These are phyloP conservation scores for Coreius guichenoti DNA, from an alignment of 2,797 vertebrate genomes.

Conservation along the genomic window DNA sequence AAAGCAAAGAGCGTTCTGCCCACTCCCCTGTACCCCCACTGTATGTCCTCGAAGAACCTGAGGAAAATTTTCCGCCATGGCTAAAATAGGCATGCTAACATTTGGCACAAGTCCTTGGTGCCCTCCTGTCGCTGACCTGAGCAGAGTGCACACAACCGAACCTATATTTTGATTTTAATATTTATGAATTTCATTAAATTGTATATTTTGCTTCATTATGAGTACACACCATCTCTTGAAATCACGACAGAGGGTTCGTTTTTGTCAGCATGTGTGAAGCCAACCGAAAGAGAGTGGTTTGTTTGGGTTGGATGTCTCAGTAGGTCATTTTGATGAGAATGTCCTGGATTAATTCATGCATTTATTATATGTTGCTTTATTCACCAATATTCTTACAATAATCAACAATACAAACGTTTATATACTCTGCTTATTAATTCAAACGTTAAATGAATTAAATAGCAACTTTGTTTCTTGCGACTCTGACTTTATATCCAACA, in stretches of 20 bases:
- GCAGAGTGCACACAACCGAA: slow-evolving; percentile 61
- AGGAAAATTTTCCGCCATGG: slow-evolving; percentile 73
- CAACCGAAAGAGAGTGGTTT: slow-evolving; percentile 22
- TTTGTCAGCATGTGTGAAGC: slow-evolving; percentile 47
- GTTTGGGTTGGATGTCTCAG: slow-evolving; percentile 20
- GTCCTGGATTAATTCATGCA: slow-evolving; percentile 9
- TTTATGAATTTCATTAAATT: slow-evolving; percentile 63
- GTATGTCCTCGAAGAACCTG: slow-evolving; percentile 66
- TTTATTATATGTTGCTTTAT: background rate
- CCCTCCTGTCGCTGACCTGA: slow-evolving; percentile 68
- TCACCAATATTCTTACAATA: background rate
- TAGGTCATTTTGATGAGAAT: slow-evolving; percentile 31
- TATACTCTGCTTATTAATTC: background rate
- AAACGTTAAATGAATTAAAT: background rate
- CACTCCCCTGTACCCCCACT: slow-evolving; percentile 60
- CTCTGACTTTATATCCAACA: background rate
- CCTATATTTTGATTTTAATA: slow-evolving; percentile 65
- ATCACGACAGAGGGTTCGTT: slow-evolving; percentile 49
- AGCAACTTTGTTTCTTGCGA: background rate
- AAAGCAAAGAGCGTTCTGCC: slow-evolving; percentile 68
- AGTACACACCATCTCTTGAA: slow-evolving; percentile 39
- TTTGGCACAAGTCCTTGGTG: slow-evolving; percentile 66
- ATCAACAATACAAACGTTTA: background rate
- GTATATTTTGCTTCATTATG: slow-evolving; percentile 56
- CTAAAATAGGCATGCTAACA: slow-evolving; percentile 73